phyloP scores from a whole-genome alignment of 2,888 invertebrate species.

The Syritta pipiens region DNA sequence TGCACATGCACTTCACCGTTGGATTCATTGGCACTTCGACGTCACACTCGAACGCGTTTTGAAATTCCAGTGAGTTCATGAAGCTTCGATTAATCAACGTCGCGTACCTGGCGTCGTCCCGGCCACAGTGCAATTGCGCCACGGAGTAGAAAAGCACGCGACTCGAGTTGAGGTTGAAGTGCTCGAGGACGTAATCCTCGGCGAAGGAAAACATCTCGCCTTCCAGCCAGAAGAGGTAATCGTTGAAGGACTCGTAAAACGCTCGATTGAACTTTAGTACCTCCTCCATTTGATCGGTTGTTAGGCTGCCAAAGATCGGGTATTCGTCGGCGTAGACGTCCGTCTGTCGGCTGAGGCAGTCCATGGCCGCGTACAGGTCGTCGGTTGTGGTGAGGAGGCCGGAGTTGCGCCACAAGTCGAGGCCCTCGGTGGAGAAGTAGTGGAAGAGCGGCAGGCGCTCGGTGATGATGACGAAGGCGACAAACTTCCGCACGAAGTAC shows the following conservation, averaged over 20 bases:
- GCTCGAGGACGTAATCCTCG: conserved; percentile 75
- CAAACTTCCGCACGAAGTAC: conserved; percentile 75
- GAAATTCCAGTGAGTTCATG: conserved; percentile 76
- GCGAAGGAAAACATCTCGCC: conserved; percentile 76
- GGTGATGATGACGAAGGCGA: conserved; percentile 73
- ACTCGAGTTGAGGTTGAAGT: conserved; percentile 73
- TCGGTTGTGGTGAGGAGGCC: conserved; percentile 73
- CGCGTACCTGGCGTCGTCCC: conserved; percentile 72
- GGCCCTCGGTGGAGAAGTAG: conserved; percentile 75
- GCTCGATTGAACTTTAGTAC: conserved; percentile 74
- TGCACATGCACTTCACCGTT: conserved; percentile 73
- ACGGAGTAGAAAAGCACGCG: conserved; percentile 76
- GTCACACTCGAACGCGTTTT: conserved; percentile 74
- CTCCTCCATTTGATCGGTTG: conserved; percentile 70
- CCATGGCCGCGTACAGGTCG: conserved; percentile 75
- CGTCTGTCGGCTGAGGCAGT: conserved; percentile 74
- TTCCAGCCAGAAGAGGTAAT: conserved; percentile 76
- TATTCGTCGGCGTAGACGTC: conserved; percentile 68
- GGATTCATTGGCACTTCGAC: conserved; percentile 75
- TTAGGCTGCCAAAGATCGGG: conserved; percentile 70
- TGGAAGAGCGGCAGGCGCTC: conserved; percentile 75
- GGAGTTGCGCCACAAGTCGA: conserved; percentile 74
- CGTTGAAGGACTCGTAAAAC: conserved; percentile 72
- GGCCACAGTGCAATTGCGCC: conserved; percentile 75
- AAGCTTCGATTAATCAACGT: conserved; percentile 75